Conservation (phyloP, 2,888 invertebrate species). For the Cybosia mesomella region DNA sequence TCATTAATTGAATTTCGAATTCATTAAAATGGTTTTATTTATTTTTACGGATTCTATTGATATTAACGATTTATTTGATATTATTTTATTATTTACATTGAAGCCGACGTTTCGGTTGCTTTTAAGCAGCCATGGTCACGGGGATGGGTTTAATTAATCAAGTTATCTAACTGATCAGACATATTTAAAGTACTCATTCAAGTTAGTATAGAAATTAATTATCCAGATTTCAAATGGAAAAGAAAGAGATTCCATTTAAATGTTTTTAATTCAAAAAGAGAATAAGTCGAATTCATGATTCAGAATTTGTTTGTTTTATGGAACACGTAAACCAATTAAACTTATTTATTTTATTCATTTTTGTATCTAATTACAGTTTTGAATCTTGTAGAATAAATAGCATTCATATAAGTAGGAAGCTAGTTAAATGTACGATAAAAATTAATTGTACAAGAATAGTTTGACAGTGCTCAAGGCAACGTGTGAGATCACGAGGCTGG, state of each 20-base stretch:
- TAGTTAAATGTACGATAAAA: conserved; percentile 7
- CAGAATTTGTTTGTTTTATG: no score
- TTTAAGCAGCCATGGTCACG: no score
- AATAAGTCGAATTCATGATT: background rate
- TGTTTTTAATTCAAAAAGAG: background rate
- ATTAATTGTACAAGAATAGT: conserved; percentile 10
- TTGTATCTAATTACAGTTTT: background rate
- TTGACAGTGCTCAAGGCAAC: conserved; percentile 10
- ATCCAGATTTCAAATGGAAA: background rate
- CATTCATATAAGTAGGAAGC: conserved; percentile 2
- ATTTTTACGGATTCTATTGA: background rate
- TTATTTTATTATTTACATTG: no score
- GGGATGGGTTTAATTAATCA: background rate
- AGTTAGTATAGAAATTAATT: background rate
- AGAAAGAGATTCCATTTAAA: background rate
- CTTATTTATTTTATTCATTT: background rate
- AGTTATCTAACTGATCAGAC: background rate
- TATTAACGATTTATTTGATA: no score
- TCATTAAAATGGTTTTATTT: background rate
- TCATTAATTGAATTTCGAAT: background rate
- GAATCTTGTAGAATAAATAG: background rate
- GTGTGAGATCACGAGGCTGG: conserved; percentile 25
- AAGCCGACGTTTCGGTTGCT: no score
- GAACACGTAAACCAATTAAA: background rate
- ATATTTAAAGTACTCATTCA: background rate